Base-by-base conservation (phyloP, 2,113 vertebrate species). In the Bos javanicus region DNA sequence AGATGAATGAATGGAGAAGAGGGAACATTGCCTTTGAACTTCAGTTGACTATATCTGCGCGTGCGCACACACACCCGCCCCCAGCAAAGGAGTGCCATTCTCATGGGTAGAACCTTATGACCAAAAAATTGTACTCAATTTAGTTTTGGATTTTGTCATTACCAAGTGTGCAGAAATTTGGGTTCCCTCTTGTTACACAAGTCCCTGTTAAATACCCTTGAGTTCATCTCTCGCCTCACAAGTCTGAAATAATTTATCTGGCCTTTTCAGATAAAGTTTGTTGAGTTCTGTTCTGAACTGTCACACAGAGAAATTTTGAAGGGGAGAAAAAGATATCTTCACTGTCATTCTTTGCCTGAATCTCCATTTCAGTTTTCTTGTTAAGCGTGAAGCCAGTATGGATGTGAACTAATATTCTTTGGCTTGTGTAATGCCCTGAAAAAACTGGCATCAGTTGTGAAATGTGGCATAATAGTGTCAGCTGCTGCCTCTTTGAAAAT, bases 111-210 rank as follows among this genome's bases (percentile, higher is more conserved):
- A 64, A 46, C 39, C 39, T 2, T 71, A 33, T 71, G 25, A 57
- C 46, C 5, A 84, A 87, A 94, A 62, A 19, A 60, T 28, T 95
- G 2, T 54, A 33, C n/a, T 85, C 84, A 74, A 2, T 92, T 91
- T 96, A 57, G 74, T 87, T 93, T 91, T 93, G 39, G 90, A 81
- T 95, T 36, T n/a, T 39, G 23, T 60, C 36, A 36, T 26, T 54
- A 67, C 39, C 74, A 90, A 94, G 8, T 25, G 1, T 28, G 26
- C 50, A 26, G 52, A 80, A 33, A 36, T 71, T 71, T 91, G 17
- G 6, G 0, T 89, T 93, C 25, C 84, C 8, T 43, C 60, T 83
- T 78, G 28, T 54, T 76, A 59, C 52, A 17, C 23, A 85, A 28
- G 46, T 33, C 10, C 39, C 26, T 67, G 21, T 76, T 21, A 28